These are phyloP conservation scores for Perdita meconis DNA, from an alignment of 2,888 invertebrate species.

Conservation along the genomic window DNA sequence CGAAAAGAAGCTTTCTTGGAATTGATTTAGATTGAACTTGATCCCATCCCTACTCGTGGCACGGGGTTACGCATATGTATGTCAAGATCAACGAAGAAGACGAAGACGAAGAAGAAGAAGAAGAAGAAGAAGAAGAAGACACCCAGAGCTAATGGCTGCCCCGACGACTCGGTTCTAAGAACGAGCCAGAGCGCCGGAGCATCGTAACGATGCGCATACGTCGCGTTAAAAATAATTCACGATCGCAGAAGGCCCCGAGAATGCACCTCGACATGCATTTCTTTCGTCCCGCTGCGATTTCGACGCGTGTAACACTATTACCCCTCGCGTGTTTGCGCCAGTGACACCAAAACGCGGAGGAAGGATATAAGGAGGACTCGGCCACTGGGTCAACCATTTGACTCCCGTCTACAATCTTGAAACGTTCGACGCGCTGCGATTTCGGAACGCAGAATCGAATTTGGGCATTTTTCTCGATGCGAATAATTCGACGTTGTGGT, in stretches of 20 bases:
- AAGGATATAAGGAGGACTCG: conserved; percentile 25
- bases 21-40: too few relatives aligned
- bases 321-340: conserved; percentile 50
- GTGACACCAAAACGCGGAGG: conserved; percentile 38
- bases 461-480: too few relatives aligned
- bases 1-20: too few relatives aligned
- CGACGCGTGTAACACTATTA: conserved; percentile 12
- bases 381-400: conserved; percentile 50
- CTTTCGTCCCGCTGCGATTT: conserved; percentile 29
- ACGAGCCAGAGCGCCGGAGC: conserved; percentile 1
- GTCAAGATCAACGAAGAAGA: conserved; percentile 75
- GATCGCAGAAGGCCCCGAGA: conserved; percentile 34
- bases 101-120: too few relatives aligned
- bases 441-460: too few relatives aligned
- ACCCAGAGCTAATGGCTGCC: conserved; percentile 11
- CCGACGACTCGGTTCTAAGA: conserved; percentile 28
- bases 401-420: conserved; percentile 42
- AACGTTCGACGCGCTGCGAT: conserved; percentile 18
- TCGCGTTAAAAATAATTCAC: conserved; percentile 59
- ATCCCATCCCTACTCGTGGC: too few relatives aligned
- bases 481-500: too few relatives aligned
- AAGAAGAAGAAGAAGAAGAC: not conserved
- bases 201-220: conserved; percentile 25
- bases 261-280: conserved; percentile 43
- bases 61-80: conserved; percentile 72